Evolutionary conservation across 1,140 invertebrate species (phyloP), one percentile per base, ranked within the genome.

Genomic region (Metopolophium dirhodum): DNA sequence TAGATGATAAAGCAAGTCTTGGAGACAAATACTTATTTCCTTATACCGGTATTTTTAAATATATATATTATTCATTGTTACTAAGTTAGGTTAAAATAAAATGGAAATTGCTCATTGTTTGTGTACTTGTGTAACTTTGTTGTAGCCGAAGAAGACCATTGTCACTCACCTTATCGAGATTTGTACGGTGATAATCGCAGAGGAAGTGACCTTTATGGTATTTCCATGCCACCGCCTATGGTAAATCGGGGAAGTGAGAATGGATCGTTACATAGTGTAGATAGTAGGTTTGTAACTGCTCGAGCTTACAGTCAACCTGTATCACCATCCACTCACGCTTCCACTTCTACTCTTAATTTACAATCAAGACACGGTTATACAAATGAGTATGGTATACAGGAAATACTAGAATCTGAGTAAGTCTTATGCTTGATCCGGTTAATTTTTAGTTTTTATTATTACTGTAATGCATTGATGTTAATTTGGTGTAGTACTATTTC

Each of bases 1-100:
- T 92, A 30, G 94, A 94, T 26, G 92, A 94, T 41, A 94, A 94
- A 90, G 51, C 83, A 0, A 90, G 85, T 93, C 77, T 95, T 22
- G 94, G 94, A 94, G 96, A 94, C 95, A 96, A 94, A 95, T 96
- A 94, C 94, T 95, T 94, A 94, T 96, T 94, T 95, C 96, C 94
- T 93, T 96, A 94, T 95, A 96, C 94, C 95, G 95, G 94, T 96
- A 94, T 77, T 94, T 95, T 54, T 95, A 94, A 7, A 47, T 47
- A 85, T 45, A 86, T 30, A 47, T 88, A 88, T 35, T 88, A 7
- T 20, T 18, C 18, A 87, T 18, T n/a, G 4, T n/a, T 77, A 68
- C 61, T 41, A 41, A 9, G 30, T n/a, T n/a, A 26, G 26, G 23
- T n/a, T 3, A 8, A 30, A 61, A 61, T 26, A 61, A 61, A 61